Base-by-base conservation (phyloP, 2,797 vertebrate species). In the Microctenopoma stevenorrisi region DNA sequence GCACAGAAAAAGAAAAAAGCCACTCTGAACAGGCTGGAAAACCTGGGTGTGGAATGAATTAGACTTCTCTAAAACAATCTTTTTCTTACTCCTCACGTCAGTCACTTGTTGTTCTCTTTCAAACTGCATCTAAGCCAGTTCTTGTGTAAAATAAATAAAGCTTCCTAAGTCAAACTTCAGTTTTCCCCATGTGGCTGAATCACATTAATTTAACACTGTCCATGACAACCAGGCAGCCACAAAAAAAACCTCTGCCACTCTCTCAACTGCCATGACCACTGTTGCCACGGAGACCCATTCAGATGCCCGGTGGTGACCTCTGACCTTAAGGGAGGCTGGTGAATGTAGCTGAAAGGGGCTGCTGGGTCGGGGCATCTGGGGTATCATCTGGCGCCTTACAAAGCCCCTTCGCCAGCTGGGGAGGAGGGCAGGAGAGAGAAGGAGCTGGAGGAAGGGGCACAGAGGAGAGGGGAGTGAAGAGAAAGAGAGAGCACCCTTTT, bases 251-350 rank as follows among this genome's bases (percentile, higher is more conserved):
- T 86, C 83, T 92, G 89, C 91, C 90, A 91, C 89, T 89, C 80
- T 88, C 88, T 79, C 73, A 80, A 83, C 83, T 74, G 78, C 77
- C 88, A 74, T 79, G 64, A 79, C 81, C 82, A 57, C 88, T 83
- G 91, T 92, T 92, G 82, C 90, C 89, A 90, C 82, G 87, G 92
- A 89, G 90, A 93, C 90, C 88, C 86, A 91, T 93, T 92, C 88
- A 93, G 92, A 90, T 92, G 91, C 90, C 91, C 91, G 74, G 90
- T 89, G 84, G 86, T 87, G 91, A 92, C 91, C 90, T 89, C 68
- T 91, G 90, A 92, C 92, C 89, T n/a, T 76, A 88, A 79, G 76
- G 88, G 83, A 90, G 90, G 81, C 89, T 91, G 89, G 87, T 92
- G 91, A 91, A 92, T 90, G 88, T 87, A 77, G 82, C 87, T 90